Evolutionary conservation across 2,113 vertebrate genomes (phyloP), one percentile per base, ranked within the genome.

Genomic region (Labrus mixtus): DNA sequence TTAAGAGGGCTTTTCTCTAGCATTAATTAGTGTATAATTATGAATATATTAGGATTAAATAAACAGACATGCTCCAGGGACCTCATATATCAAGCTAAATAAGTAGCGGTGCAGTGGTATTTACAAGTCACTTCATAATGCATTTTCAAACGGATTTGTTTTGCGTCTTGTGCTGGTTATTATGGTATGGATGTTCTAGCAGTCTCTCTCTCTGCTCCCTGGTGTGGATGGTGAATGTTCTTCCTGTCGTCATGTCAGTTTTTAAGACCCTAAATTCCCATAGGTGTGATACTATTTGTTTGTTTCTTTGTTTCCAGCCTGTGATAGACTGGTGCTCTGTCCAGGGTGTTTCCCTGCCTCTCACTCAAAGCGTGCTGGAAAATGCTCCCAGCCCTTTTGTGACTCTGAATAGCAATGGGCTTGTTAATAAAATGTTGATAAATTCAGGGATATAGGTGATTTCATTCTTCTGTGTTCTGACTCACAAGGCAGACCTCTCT

Each of bases 21-120:
- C 85, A 91, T 91, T 91, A 92, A 94, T 94, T 93, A 90, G 82
- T 64, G 75, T 85, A 84, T 90, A 92, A 94, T 93, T 93, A 90
- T 86, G 90, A 94, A 94, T 93, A 91, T 89, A 91, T 91, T 93
- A 91, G 79, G 87, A 86, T 81, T 89, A 91, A 92, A 87, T 88
- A 93, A 93, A 91, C 90, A 93, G 64, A 61, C 70, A 16, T 78
- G 81, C 92, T 90, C 86, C 50, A 57, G 92, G 91, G 93, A 91
- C 79, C 54, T 73, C 68, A 48, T 85, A 81, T 68, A 91, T 91
- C 79, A 89, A 82, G 63, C 74, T 79, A 81, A 88, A 73, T 84
- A 89, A 83, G 91, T 59, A 82, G 78, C 79, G 41, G 65, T 62
- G 69, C 45, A 19, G 51, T 89, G 79, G 63, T 82, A 83, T 91